Conservation (phyloP, 2,888 invertebrate genomes). For the Fragum sueziense region DNA sequence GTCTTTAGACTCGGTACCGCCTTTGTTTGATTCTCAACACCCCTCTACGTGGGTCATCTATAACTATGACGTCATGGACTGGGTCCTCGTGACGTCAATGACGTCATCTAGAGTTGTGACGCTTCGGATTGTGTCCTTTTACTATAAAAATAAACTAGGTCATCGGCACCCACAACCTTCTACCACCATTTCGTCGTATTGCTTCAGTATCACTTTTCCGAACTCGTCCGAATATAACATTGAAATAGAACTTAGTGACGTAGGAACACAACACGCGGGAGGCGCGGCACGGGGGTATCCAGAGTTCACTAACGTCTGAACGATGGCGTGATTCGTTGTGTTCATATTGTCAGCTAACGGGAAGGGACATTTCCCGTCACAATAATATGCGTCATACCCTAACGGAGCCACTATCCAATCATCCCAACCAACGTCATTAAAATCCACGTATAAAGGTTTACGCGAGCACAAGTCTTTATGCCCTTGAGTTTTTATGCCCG, state of each 20-base stretch:
- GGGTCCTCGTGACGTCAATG: constrained; percentile 8
- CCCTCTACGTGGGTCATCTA: not conserved
- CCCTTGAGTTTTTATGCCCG: constrained; percentile 85
- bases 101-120: no score
- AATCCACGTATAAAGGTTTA: constrained; percentile 96
- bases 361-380: constrained; percentile 97
- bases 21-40: not conserved
- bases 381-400: constrained; percentile 98
- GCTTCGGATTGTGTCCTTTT: no score
- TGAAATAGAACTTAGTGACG: constrained; percentile 95
- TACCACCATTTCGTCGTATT: constrained; percentile 99
- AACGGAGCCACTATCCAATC: constrained; percentile 99
- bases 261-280: constrained; percentile 98
- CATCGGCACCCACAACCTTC: constrained; percentile 99
- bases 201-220: constrained; percentile 97
- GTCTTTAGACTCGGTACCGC: not conserved
- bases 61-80: not conserved
- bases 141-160: no score
- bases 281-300: constrained; percentile 95
- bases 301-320: constrained; percentile 97
- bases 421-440: constrained; percentile 98
- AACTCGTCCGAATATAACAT: constrained; percentile 98
- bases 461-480: constrained; percentile 88
- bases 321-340: constrained; percentile 99
- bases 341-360: constrained; percentile 96